These are phyloP conservation scores for Tinea pellionella DNA, from an alignment of 2,888 invertebrate genomes.

Conservation along the genomic window DNA sequence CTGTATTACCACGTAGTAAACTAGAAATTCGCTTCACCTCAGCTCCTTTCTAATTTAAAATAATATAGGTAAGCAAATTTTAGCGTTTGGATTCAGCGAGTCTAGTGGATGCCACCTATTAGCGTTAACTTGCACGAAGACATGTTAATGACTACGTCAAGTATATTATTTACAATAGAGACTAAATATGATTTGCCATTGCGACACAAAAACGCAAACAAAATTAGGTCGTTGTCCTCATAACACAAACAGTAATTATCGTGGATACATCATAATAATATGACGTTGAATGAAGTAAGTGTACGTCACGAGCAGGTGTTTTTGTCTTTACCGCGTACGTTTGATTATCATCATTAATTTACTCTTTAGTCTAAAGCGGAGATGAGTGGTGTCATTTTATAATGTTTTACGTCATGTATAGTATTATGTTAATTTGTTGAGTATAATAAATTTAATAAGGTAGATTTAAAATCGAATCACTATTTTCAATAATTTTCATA, in stretches of 20 bases:
- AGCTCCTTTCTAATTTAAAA: no score
- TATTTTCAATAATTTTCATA: no score
- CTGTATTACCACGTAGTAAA: no score
- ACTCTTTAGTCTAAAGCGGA: constrained; percentile 38
- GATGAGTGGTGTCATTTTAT: neutral
- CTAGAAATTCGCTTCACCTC: no score
- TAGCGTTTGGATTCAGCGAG: no score
- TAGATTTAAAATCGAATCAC: no score
- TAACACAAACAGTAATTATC: neutral
- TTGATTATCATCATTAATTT: constrained; percentile 27
- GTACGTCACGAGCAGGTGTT: neutral
- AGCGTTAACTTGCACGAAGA: neutral
- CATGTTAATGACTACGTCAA: neutral
- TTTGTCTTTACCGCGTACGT: constrained; percentile 23
- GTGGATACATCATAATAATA: neutral
- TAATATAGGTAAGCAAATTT: no score
- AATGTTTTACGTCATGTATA: neutral
- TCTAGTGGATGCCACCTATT: no score
- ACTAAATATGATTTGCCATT: neutral
- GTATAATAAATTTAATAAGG: no score
- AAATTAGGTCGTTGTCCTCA: constrained; percentile 10
- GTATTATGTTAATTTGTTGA: no score
- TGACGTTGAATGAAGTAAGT: neutral
- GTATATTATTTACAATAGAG: neutral
- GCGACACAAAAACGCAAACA: constrained; percentile 8